These are phyloP conservation scores for Alcedo quadribrachys DNA, from an alignment of 2,797 vertebrate species.

Conservation along the genomic window DNA sequence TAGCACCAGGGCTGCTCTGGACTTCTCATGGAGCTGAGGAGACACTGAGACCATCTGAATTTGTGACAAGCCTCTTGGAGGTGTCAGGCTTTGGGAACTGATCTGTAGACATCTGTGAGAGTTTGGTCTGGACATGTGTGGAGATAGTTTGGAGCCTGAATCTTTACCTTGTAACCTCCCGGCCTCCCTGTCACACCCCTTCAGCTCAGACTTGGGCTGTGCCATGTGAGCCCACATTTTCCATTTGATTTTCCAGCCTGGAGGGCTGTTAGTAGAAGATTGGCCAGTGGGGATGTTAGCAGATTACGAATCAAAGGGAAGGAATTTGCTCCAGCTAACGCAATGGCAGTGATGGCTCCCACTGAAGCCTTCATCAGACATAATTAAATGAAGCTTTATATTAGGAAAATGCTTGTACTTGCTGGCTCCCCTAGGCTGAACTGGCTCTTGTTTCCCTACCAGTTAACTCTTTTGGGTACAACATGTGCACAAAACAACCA, in stretches of 20 bases:
- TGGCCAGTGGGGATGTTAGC: neutral
- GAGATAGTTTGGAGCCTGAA: neutral
- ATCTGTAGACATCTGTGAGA: neutral
- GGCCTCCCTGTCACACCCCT: neutral
- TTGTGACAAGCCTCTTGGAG: neutral
- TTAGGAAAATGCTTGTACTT: constrained; percentile 60
- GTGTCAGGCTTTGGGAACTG: neutral
- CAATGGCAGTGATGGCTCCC: constrained; percentile 7
- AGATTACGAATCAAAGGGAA: constrained; percentile 57
- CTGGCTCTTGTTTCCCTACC: constrained; percentile 7
- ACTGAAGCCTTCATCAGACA: constrained; percentile 5
- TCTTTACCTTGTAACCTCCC: neutral
- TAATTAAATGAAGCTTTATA: constrained; percentile 51
- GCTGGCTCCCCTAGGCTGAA: constrained; percentile 56
- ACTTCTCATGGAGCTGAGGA: neutral
- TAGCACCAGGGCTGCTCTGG: neutral
- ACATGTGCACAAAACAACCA: neutral
- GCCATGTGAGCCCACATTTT: constrained; percentile 15
- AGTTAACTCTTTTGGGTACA: neutral
- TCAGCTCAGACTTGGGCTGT: neutral
- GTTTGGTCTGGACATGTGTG: neutral
- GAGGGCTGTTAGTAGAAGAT: constrained; percentile 26
- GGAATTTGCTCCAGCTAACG: constrained; percentile 46
- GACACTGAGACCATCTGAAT: neutral
- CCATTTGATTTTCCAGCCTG: neutral